phyloP scores from a whole-genome alignment of 2,113 vertebrate species.

The Puffinus mauretanicus region DNA sequence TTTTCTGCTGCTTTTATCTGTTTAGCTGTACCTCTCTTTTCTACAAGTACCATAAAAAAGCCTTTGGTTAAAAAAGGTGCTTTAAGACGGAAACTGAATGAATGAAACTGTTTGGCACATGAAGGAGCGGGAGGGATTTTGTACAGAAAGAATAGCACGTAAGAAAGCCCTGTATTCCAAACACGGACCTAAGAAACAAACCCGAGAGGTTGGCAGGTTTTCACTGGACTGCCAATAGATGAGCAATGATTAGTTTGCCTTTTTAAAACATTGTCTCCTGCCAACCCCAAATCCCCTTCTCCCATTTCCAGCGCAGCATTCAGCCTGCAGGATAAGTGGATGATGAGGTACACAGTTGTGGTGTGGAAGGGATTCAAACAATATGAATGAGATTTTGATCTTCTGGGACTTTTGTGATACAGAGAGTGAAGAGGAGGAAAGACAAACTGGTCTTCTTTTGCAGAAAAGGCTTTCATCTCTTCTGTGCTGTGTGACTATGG shows the following conservation, averaged over 20 bases:
- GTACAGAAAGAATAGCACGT: background rate
- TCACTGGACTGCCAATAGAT: background rate
- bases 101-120: background rate
- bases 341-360: constrained; percentile 30
- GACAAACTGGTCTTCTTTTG: constrained; percentile 22
- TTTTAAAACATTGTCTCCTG: background rate
- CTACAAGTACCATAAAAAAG: background rate
- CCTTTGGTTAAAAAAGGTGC: background rate
- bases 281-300: background rate
- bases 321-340: background rate
- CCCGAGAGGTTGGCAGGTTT: background rate
- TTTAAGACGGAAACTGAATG: background rate
- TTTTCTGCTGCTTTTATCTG: background rate
- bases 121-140: background rate
- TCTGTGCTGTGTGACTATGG: background rate
- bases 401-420: constrained; percentile 27
- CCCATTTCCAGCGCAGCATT: background rate
- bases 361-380: constrained; percentile 33
- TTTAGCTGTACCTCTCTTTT: background rate
- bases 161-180: background rate
- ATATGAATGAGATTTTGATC: constrained; percentile 19
- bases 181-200: background rate
- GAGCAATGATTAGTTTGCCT: background rate
- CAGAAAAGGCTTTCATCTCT: constrained; percentile 38
- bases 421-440: background rate